Base-by-base conservation (phyloP, 2,888 invertebrate genomes). In the Agapostemon virescens region DNA sequence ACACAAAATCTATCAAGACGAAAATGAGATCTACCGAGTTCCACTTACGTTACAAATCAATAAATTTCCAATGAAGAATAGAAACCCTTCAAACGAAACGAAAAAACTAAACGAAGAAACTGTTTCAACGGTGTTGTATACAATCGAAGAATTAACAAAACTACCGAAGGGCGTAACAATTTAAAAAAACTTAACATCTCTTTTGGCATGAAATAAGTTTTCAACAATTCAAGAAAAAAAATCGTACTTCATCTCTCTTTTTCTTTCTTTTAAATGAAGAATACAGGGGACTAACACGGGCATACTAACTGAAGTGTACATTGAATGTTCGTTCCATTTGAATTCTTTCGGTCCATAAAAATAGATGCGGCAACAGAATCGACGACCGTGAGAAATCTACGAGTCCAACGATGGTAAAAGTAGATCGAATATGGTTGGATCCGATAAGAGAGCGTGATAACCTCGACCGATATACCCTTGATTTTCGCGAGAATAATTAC, bases 401-500 rank as follows among this genome's bases (percentile, higher is more conserved):
- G 13, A 64, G 38, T 68, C 49, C 36, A 33, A 61, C 33, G 66
- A 52, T 77, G 45, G 23, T 71, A 49, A 68, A 77, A 40, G 52
- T 64, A 74, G 69, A 72, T 55, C 74, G 76, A 63, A 79, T 63
- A 69, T 74, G 30, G 69, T 77, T 61, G 71, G 74, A 74, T 82
- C 70, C 81, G 77, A 85, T 79, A 84, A 87, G 87, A 88, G 90
- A 90, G 90, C 89, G 89, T 89, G 90, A 90, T 88, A 89, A 90
- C 89, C 89, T 88, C 88, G 88, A 88, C 83, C 88, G 85, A 88
- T 88, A 85, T 88, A 90, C 88, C 87, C 89, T 90, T 87, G 89
- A 90, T 88, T 90, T 86, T 91, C 89, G 89, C 90, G 87, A 90
- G 89, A 90, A 90, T 90, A 90, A 89, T 92, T 92, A 92, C 91